These are phyloP conservation scores for Heterochromis multidens DNA, from an alignment of 2,113 vertebrate genomes.

Conservation along the genomic window DNA sequence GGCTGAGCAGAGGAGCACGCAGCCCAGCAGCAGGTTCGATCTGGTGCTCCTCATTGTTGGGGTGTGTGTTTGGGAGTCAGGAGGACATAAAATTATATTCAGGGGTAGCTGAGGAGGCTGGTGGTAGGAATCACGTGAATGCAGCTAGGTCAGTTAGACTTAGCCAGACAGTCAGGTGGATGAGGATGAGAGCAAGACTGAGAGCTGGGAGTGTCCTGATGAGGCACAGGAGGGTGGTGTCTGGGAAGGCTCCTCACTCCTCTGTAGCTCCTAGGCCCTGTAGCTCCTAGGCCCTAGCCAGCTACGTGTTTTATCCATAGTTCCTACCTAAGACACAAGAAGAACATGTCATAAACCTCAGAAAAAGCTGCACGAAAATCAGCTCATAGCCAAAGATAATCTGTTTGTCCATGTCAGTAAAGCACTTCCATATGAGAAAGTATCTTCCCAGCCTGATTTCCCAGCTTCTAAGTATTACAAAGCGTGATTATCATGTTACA, in stretches of 20 bases:
- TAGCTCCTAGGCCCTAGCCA: not conserved
- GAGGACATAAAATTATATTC: not conserved
- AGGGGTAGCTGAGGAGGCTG: not conserved
- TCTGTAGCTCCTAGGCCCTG: slow-evolving; percentile 1
- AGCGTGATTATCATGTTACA: not conserved
- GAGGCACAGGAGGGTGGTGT: not conserved
- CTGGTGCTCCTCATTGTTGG: slow-evolving; percentile 57
- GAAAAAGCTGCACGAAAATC: not conserved
- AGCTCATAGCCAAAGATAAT: not conserved
- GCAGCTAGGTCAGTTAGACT: not conserved
- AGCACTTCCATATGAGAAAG: not conserved
- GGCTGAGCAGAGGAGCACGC: slow-evolving; percentile 84
- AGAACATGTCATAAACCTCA: not conserved
- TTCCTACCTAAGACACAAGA: not conserved
- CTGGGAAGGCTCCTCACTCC: not conserved
- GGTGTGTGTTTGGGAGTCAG: not conserved
- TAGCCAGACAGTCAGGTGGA: not conserved
- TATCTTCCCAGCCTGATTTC: not conserved
- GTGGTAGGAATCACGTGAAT: not conserved
- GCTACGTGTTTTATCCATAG: slow-evolving; percentile 26
- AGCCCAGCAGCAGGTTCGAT: slow-evolving; percentile 78
- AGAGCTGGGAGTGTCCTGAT: not conserved
- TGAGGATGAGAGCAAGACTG: not conserved
- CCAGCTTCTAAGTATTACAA: not conserved
- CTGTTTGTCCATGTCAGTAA: not conserved